Conservation (phyloP, 1,140 invertebrate genomes). For the Venustaconcha ellipsiformis region DNA sequence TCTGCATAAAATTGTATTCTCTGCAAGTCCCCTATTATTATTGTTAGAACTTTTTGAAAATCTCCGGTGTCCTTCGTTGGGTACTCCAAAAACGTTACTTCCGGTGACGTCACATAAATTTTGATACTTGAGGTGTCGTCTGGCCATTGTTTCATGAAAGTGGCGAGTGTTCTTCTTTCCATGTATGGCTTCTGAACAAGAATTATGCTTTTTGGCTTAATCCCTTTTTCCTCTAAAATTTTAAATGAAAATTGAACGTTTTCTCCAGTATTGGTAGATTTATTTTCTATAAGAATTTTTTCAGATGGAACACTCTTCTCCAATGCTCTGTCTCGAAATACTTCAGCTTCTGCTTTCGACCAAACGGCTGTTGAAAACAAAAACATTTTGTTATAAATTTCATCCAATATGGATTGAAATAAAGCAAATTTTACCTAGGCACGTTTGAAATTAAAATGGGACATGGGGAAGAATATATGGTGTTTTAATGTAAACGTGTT, state of each 20-base stretch:
- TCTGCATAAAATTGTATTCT: conserved; percentile 46
- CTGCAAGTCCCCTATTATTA: conserved; percentile 46
- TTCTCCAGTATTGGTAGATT: conserved; percentile 58
- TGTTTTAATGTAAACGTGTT: not conserved
- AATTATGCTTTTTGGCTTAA: conserved; percentile 36
- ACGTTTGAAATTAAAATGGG: not conserved
- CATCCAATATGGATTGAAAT: not conserved
- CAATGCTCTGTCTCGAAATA: conserved; percentile 50
- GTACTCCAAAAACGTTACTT: conserved; percentile 45
- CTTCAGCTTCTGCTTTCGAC: conserved; percentile 47
- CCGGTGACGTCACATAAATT: conserved; percentile 47
- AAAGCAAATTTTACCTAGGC: not conserved
- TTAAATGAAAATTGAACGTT: conserved; percentile 51
- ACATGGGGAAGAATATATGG: not conserved
- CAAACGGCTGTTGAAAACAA: conserved; percentile 38
- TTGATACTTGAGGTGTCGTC: not conserved
- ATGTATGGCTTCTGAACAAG: conserved; percentile 58
- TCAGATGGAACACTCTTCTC: conserved; percentile 38
- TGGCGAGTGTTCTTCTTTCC: conserved; percentile 52
- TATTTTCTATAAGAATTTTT: conserved; percentile 42
- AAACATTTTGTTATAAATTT: not conserved
- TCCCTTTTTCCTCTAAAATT: conserved; percentile 14
- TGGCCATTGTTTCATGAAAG: conserved; percentile 60
- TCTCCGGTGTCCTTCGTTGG: conserved; percentile 42
- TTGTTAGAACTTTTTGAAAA: conserved; percentile 43